These are phyloP conservation scores for Priocnemis perturbator DNA, from an alignment of 2,888 invertebrate species.

Conservation along the genomic window DNA sequence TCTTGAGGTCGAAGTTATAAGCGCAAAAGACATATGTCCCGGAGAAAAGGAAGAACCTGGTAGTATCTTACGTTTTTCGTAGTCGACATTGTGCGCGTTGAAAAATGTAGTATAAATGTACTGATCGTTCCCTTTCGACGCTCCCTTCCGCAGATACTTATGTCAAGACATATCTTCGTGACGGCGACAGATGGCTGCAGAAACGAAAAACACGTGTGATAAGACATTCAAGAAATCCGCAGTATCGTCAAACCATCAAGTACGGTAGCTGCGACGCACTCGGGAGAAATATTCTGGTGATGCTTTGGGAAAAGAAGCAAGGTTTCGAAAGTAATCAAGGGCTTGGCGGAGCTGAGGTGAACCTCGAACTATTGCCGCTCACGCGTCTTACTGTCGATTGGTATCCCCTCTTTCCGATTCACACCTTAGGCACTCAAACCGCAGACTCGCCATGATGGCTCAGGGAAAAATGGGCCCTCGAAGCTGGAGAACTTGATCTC, in stretches of 20 bases:
- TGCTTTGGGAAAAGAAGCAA: conserved; percentile 94
- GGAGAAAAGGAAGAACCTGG: conserved; percentile 84
- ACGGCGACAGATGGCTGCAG: conserved; percentile 91
- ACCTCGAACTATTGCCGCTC: conserved; percentile 87
- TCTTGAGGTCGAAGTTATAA: conserved; percentile 90
- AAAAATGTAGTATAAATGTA: background rate
- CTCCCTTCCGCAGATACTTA: conserved; percentile 85
- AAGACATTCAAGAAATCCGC: conserved; percentile 88
- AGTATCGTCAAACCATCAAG: conserved; percentile 91
- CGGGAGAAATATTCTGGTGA: conserved; percentile 89
- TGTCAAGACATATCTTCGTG: conserved; percentile 94
- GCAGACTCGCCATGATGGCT: conserved; percentile 77
- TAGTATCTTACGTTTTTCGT: conserved; percentile 54
- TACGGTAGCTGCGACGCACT: conserved; percentile 84
- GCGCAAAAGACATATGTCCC: conserved; percentile 82
- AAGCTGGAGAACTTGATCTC: conserved; percentile 73
- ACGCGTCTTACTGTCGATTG: conserved; percentile 90
- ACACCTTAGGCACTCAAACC: conserved; percentile 84
- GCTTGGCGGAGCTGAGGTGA: conserved; percentile 91
- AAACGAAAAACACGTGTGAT: conserved; percentile 93
- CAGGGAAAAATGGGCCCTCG: conserved; percentile 74
- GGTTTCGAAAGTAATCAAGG: conserved; percentile 89
- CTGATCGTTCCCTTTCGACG: background rate
- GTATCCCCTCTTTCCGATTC: conserved; percentile 94
- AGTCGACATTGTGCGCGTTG: background rate